Percentiles rank a stretch among this genome's conserved stretches.
These are phyloP conservation scores for Terrapene triunguis DNA, from an alignment of 2,113 vertebrate genomes.

Conservation along the genomic window DNA sequence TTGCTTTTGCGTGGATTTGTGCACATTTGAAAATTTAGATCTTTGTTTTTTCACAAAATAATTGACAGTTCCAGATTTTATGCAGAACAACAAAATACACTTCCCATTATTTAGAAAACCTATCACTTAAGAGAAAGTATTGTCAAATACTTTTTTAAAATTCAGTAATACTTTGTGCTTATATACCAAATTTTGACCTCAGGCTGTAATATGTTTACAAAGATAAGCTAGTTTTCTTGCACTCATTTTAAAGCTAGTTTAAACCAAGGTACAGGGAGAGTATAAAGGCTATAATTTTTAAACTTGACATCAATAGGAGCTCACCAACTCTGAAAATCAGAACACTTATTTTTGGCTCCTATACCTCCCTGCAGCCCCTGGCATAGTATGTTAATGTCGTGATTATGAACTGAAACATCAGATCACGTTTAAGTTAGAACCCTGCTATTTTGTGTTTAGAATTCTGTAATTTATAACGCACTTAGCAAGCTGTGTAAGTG, in stretches of 20 bases:
- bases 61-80: neutral
- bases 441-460: neutral
- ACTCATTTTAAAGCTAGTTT: neutral
- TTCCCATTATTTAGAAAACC: neutral
- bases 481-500: neutral
- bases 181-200: neutral
- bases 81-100: rapidly evolving
- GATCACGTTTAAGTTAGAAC: rapidly evolving
- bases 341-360: neutral
- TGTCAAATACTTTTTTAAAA: neutral
- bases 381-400: neutral
- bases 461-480: neutral
- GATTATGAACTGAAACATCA: neutral
- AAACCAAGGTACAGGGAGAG: neutral
- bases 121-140: neutral
- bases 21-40: neutral
- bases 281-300: neutral
- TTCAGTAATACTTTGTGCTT: rapidly evolving
- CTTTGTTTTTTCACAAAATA: neutral
- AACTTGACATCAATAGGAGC: neutral
- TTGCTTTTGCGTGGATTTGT: neutral
- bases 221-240: neutral
- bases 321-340: neutral
- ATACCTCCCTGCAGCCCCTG: rapidly evolving
- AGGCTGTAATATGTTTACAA: neutral